Evolutionary conservation across 2,888 invertebrate species (phyloP).

Genomic region (Exephanes ischioxanthus): DNA sequence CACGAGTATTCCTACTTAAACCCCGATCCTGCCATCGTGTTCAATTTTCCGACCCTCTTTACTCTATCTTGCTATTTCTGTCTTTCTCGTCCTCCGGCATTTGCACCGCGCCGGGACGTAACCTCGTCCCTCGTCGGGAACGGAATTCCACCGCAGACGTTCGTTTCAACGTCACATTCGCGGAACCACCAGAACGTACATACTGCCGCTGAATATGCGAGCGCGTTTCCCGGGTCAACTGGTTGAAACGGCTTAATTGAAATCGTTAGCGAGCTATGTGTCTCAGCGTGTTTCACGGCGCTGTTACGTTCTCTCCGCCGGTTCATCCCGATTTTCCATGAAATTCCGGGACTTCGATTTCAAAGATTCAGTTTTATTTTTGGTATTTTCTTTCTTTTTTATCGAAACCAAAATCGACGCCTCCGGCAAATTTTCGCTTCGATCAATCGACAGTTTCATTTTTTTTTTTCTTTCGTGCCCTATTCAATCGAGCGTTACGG

Average conservation of each 20-base stretch:
- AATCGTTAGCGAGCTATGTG: conserved; percentile 53
- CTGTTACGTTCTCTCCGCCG: background rate
- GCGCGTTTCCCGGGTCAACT: conserved; percentile 1
- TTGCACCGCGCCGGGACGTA: conserved; percentile 1
- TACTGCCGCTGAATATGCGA: conserved; percentile 8
- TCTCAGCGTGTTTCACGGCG: background rate
- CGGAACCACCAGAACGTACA: background rate
- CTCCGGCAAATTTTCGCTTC: background rate
- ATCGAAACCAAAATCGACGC: background rate
- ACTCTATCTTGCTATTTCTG: background rate
- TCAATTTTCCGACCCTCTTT: conserved; percentile 37
- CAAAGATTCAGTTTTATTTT: background rate
- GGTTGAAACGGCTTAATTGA: conserved; percentile 51
- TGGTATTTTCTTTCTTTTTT: background rate
- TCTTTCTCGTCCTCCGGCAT: background rate
- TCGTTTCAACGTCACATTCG: conserved; percentile 45
- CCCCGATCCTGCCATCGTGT: conserved; percentile 19
- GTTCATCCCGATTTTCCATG: background rate
- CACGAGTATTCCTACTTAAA: conserved; percentile 13
- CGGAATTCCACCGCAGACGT: conserved; percentile 53
- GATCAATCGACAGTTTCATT: background rate
- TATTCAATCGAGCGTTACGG: background rate
- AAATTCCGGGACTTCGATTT: background rate
- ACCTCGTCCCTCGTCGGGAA: conserved; percentile 5
- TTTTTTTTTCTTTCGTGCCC: background rate